phyloP scores from a whole-genome alignment of 1,140 invertebrate species.

The Conus betulinus region DNA sequence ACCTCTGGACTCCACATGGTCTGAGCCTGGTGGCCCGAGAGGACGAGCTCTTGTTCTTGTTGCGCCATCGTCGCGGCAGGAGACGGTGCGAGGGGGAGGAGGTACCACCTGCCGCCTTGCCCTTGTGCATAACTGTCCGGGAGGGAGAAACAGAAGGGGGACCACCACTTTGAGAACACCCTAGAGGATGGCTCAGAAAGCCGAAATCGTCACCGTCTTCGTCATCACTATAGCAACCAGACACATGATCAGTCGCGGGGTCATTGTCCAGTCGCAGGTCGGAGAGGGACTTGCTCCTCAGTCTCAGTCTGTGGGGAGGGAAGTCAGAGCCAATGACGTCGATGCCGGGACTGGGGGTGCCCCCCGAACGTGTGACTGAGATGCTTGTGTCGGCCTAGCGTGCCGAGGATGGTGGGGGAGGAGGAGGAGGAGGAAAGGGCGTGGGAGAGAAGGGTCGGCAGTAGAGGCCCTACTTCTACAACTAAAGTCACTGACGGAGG shows the following conservation, averaged over 20 bases:
- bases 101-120: conserved; percentile 68
- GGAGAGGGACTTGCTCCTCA: conserved; percentile 60
- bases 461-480: too few species aligned
- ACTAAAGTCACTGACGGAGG: too few species aligned
- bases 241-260: conserved; percentile 17
- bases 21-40: conserved; percentile 67
- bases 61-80: conserved; percentile 88
- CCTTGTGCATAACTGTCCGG: conserved; percentile 68
- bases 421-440: too few species aligned
- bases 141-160: conserved; percentile 47
- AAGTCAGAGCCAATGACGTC: neutral
- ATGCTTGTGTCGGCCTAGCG: neutral
- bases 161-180: neutral
- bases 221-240: conserved; percentile 59
- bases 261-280: conserved; percentile 49
- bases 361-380: neutral
- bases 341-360: neutral
- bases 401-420: neutral
- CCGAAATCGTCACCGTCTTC: conserved; percentile 70
- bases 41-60: conserved; percentile 85
- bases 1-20: conserved; percentile 88
- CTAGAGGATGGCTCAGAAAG: conserved; percentile 61
- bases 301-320: neutral
- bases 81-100: conserved; percentile 79
- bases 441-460: neutral